phyloP scores from a whole-genome alignment of 2,888 invertebrate species.

The Ectemnius continuus region DNA sequence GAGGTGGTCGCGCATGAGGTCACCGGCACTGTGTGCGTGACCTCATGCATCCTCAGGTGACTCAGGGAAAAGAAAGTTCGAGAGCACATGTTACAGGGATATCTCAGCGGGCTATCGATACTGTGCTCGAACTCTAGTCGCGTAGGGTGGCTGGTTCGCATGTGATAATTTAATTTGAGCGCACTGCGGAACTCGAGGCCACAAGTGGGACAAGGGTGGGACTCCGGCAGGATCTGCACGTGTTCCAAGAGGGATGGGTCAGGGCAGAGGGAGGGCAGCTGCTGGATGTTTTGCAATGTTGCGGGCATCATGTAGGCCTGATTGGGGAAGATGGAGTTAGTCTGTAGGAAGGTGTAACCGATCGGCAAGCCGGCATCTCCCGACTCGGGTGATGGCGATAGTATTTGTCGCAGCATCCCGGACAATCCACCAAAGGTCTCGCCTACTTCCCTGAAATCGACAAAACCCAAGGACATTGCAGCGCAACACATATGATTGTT shows the following conservation, averaged over 20 bases:
- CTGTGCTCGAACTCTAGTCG: constrained; percentile 51
- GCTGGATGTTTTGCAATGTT: constrained; percentile 64
- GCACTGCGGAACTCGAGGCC: constrained; percentile 73
- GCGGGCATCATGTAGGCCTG: constrained; percentile 67
- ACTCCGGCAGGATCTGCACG: constrained; percentile 68
- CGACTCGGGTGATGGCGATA: constrained; percentile 74
- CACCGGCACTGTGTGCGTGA: constrained; percentile 62
- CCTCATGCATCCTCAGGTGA: constrained; percentile 72
- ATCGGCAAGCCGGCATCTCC: constrained; percentile 61
- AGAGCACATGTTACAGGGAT: constrained; percentile 71
- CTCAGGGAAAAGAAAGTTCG: constrained; percentile 70
- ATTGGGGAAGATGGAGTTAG: constrained; percentile 65
- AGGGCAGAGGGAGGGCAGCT: constrained; percentile 47
- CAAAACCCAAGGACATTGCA: constrained; percentile 74
- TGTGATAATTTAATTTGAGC: constrained; percentile 74
- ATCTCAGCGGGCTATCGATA: constrained; percentile 63
- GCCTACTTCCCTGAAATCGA: constrained; percentile 74
- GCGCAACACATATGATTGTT: constrained; percentile 51
- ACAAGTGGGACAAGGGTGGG: constrained; percentile 72
- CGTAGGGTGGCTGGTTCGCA: constrained; percentile 68
- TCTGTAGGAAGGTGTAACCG: constrained; percentile 65
- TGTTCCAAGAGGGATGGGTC: constrained; percentile 64
- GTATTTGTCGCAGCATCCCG: constrained; percentile 76
- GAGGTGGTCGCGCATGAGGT: constrained; percentile 45
- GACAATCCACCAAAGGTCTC: constrained; percentile 76